These are phyloP conservation scores for Sylvicola fuscatus DNA, from an alignment of 2,888 invertebrate genomes.

Conservation along the genomic window DNA sequence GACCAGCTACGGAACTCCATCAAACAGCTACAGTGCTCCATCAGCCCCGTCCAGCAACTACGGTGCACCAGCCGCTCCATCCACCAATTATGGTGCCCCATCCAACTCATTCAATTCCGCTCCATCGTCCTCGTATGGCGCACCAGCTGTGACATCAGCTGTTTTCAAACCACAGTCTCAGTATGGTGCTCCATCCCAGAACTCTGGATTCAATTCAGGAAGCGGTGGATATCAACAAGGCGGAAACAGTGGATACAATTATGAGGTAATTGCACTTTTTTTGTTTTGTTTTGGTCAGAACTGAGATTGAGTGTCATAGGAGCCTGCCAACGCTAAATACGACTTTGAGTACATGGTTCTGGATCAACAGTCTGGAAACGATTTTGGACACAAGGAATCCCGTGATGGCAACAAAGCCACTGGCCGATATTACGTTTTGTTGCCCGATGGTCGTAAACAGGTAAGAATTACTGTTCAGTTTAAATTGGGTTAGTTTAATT, in stretches of 20 bases:
- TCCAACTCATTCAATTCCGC: constrained; percentile 16
- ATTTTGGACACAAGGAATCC: constrained; percentile 44
- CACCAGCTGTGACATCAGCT: constrained; percentile 29
- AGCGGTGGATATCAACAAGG: constrained; percentile 10
- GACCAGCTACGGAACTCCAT: constrained; percentile 16
- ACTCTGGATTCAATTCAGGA: constrained; percentile 17
- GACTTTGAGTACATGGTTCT: constrained; percentile 46
- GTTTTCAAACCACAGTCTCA: constrained; percentile 22
- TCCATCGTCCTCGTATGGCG: constrained; percentile 28
- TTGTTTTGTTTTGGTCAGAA: no score
- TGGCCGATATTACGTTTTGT: constrained; percentile 40
- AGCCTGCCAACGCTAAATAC: constrained; percentile 37
- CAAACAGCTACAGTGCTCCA: constrained; percentile 14
- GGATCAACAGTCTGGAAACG: constrained; percentile 39
- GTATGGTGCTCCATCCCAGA: constrained; percentile 17
- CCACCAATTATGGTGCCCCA: constrained; percentile 30
- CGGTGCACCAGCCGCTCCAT: constrained; percentile 24
- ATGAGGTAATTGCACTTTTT: constrained; percentile 17
- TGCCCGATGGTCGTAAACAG: constrained; percentile 49
- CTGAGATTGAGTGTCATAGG: no score
- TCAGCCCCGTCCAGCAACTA: constrained; percentile 26
- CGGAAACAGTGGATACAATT: constrained; percentile 16
- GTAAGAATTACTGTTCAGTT: no score
- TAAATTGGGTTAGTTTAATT: background rate
- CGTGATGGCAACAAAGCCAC: constrained; percentile 39